Evolutionary conservation across 2,888 invertebrate species (phyloP).

Genomic region (Conomelus anceps): DNA sequence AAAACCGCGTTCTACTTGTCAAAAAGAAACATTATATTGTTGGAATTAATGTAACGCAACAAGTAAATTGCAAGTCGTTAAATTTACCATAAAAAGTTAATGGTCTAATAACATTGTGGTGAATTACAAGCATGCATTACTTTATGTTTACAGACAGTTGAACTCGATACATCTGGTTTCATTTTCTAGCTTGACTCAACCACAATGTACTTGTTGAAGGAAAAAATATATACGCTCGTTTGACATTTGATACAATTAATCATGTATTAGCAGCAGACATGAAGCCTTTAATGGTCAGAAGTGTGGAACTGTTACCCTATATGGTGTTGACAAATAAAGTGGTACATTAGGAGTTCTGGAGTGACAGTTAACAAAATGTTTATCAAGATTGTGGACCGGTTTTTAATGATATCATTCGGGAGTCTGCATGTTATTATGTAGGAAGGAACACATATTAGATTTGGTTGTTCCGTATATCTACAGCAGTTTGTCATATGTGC

Average conservation of each 20-base stretch:
- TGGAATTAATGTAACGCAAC: too few relatives aligned
- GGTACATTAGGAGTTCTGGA: neutral
- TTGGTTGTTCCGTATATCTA: neutral
- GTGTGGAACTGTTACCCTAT: neutral
- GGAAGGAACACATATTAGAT: neutral
- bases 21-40: too few relatives aligned
- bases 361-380: neutral
- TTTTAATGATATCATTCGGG: neutral
- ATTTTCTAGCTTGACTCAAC: too few relatives aligned
- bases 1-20: too few relatives aligned
- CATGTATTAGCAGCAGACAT: neutral
- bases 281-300: neutral
- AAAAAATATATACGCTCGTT: neutral
- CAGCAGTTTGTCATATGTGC: neutral
- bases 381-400: neutral
- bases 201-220: too few relatives aligned
- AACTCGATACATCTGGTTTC: too few relatives aligned
- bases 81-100: too few relatives aligned
- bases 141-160: too few relatives aligned
- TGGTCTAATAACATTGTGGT: too few relatives aligned
- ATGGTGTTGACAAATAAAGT: neutral
- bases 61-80: too few relatives aligned
- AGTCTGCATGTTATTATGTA: neutral
- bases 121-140: too few relatives aligned
- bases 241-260: neutral